Evolutionary conservation across 2,888 invertebrate species (phyloP), one percentile per base, ranked within the genome.

Genomic region (Drosophila peninsularis): DNA sequence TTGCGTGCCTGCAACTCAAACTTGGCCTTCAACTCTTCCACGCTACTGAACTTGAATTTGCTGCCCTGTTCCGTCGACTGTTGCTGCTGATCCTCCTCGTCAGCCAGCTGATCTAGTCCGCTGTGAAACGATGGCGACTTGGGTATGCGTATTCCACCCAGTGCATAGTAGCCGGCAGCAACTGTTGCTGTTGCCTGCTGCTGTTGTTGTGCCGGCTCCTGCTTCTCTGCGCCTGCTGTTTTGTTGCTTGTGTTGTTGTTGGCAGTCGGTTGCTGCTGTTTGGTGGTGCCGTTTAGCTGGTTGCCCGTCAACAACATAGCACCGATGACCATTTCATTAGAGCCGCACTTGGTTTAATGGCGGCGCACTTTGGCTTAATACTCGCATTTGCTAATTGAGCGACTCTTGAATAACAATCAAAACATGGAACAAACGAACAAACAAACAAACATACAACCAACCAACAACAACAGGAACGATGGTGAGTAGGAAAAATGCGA

Each of bases 121-220:
- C 96, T 96, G 93, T 97, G 97, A 93, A 97, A 97, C 91, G 96
- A 97, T 79, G 97, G 97, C 89, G 96, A 96, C 93, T 97, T 97
- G 83, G 97, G 97, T 91, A 97, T 95, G 80, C 96, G 87, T 52
- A 82, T 86, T 44, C 84, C 64, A 21, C 75, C 96, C 75, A 95
- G 93, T 86, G 91, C 91, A 88, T 90, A 89, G 62, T 90, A 90
- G 53, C 89, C 85, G 63, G 76, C 61, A 34, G 49, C 63, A 45
- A 37, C 56, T 54, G 58, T 61, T 49, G 52, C 53, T 54, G 60
- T 57, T 55, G 55, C 54, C 14, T 54, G 47, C 19, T 63, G 54
- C n/a, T 66, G 49, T 13, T 58, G 54, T 21, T 66, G 61, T 45
- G 57, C 42, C 17, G 71, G 24, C 14, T 60, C 32, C 39, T 49